Evolutionary conservation across 2,797 vertebrate species (phyloP).

Genomic region (Bradypodion ventrale): DNA sequence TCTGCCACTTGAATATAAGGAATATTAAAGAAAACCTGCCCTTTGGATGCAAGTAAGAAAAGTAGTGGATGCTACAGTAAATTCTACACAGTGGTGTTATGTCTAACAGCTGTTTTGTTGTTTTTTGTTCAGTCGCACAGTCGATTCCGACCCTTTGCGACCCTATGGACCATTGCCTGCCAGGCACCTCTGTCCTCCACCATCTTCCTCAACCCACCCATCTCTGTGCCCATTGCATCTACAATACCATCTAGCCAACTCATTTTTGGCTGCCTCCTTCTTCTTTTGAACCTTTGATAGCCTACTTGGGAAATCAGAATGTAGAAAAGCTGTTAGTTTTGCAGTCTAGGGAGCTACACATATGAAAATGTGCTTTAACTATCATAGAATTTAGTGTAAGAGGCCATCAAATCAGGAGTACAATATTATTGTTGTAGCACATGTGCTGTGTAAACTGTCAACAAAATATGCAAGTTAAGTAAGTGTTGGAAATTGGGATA

Average conservation of each 20-base stretch:
- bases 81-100: background rate
- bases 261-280: no score
- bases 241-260: no score
- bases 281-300: no score
- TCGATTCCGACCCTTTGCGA: no score
- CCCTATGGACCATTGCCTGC: no score
- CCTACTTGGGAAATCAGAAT: background rate
- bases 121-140: no score
- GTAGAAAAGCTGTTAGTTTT: background rate
- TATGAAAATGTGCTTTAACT: background rate
- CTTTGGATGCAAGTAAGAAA: background rate
- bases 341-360: background rate
- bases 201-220: no score
- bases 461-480: background rate
- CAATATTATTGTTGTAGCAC: background rate
- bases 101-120: background rate
- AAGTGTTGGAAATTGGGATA: background rate
- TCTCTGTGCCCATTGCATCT: no score
- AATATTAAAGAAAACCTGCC: background rate
- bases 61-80: background rate
- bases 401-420: background rate
- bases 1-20: background rate
- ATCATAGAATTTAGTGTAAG: background rate
- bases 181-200: no score
- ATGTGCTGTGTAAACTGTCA: background rate